A percentile compares a stretch with the other conserved stretches of the same genome.
Evolutionary conservation across 2,888 invertebrate species (phyloP).

Genomic region (Cheilosia pagana): DNA sequence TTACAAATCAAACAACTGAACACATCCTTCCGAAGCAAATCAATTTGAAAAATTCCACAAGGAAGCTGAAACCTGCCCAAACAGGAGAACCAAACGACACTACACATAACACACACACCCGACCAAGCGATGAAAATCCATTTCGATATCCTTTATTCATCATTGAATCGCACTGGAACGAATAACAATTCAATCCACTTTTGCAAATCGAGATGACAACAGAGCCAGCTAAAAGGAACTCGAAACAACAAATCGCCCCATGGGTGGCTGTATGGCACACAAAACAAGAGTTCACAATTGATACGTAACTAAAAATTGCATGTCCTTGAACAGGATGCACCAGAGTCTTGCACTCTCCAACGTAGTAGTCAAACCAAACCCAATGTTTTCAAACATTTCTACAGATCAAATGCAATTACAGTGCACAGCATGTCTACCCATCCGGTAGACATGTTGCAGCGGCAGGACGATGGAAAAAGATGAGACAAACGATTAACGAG

Average conservation of each 20-base stretch:
- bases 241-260: conserved; percentile 46
- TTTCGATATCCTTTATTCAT: conserved; percentile 74
- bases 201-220: conserved; percentile 58
- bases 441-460: conserved; percentile 67
- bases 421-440: conserved; percentile 57
- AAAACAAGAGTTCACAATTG: conserved; percentile 41
- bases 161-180: conserved; percentile 59
- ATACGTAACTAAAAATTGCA: conserved; percentile 47
- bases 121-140: conserved; percentile 72
- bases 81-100: conserved; percentile 73
- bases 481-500: conserved; percentile 57
- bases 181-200: conserved; percentile 68
- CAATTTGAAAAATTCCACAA: conserved; percentile 77
- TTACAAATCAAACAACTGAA: conserved; percentile 44
- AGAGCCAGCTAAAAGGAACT: conserved; percentile 39
- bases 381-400: conserved; percentile 73
- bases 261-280: conserved; percentile 49
- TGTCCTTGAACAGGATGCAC: conserved; percentile 47
- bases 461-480: conserved; percentile 2
- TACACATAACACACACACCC: conserved; percentile 27
- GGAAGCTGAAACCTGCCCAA: conserved; percentile 81
- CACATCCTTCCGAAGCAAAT: conserved; percentile 66
- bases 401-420: conserved; percentile 65
- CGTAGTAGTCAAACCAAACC: conserved; percentile 70
- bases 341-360: conserved; percentile 26